Conservation (phyloP, 1,140 invertebrate species). For the Camponotus floridanus region DNA sequence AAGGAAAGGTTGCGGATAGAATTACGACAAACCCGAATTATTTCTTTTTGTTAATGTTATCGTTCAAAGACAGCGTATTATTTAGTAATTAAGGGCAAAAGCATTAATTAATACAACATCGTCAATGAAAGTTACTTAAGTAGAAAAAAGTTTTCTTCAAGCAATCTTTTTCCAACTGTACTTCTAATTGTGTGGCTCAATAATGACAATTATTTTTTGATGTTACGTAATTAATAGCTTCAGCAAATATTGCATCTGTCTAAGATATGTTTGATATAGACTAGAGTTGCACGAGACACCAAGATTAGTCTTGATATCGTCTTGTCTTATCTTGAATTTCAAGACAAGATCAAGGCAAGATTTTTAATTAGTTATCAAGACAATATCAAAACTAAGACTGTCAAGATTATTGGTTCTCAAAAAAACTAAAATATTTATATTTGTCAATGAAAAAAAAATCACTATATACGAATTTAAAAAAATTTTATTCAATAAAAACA, state of each 20-base stretch:
- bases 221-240: conserved; percentile 37
- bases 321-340: too few species aligned
- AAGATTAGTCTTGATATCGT: too few species aligned
- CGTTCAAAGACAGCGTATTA: neutral
- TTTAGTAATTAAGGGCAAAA: neutral
- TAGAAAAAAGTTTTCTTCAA: neutral
- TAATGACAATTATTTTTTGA: conserved; percentile 15
- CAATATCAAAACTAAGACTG: too few species aligned
- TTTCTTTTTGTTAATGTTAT: conserved; percentile 8
- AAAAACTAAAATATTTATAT: too few species aligned
- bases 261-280: neutral
- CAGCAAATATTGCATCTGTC: neutral
- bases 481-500: too few species aligned
- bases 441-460: too few species aligned
- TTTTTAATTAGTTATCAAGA: too few species aligned
- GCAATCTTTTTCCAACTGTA: neutral
- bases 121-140: neutral
- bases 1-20: conserved; percentile 17
- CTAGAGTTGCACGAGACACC: too few species aligned
- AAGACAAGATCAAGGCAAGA: too few species aligned
- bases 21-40: neutral
- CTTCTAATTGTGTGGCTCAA: neutral
- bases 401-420: too few species aligned
- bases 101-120: neutral
- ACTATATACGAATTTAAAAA: too few species aligned